These are phyloP conservation scores for Elegia similella DNA, from an alignment of 2,888 invertebrate species.

Conservation along the genomic window DNA sequence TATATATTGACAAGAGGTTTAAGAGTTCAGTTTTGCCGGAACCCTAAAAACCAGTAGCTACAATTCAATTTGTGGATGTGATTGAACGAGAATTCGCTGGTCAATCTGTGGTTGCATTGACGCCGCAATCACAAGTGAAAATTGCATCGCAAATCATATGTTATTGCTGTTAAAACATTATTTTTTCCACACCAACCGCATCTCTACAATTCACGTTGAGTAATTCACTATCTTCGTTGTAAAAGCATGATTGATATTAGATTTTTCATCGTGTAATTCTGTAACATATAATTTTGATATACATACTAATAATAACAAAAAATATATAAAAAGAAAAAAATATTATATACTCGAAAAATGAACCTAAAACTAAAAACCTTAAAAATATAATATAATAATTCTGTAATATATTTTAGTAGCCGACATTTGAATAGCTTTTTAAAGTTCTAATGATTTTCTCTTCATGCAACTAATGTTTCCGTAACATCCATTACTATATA, in stretches of 20 bases:
- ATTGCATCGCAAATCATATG: constrained; percentile 50
- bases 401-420: too few species aligned
- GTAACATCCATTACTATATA: too few species aligned
- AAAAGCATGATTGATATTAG: constrained; percentile 5
- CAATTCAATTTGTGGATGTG: constrained; percentile 39
- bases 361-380: too few species aligned
- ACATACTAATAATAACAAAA: too few species aligned
- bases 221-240: constrained; percentile 10
- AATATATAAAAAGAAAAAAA: too few species aligned
- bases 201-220: constrained; percentile 7
- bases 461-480: too few species aligned
- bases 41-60: constrained; percentile 12
- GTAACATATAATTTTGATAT: too few species aligned
- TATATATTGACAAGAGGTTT: too few species aligned
- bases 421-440: too few species aligned
- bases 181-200: constrained; percentile 4
- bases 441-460: too few species aligned
- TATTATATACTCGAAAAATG: too few species aligned
- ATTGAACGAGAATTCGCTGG: constrained; percentile 41
- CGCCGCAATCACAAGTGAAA: constrained; percentile 63
- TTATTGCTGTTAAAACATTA: constrained; percentile 9
- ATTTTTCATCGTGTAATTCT: constrained; percentile 12
- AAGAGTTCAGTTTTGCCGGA: background rate
- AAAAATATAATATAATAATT: too few species aligned
- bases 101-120: constrained; percentile 46